Base-by-base conservation (phyloP, 2,113 vertebrate species). In the Hypomesus transpacificus region DNA sequence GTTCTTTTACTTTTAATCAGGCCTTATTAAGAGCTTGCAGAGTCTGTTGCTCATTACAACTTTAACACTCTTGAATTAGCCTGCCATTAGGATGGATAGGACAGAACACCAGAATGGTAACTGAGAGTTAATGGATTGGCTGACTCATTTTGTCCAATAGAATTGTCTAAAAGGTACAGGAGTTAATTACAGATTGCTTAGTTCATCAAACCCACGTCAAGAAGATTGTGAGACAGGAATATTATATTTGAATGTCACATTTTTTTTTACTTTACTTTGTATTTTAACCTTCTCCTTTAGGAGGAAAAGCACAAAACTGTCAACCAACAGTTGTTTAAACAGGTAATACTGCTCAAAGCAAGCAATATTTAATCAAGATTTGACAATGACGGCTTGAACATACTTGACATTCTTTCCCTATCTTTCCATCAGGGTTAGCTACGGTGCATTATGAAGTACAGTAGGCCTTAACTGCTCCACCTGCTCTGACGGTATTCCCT, bases 161-260 rank as follows among this genome's bases (percentile, higher is more conserved):
- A 68, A 78, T 50, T 68, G 75, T 74, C 39, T 64, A 16, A 64
- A 4, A 22, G 39, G 50, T 68, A 21, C 11, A 59, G 51, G 67
- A 79, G 61, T 75, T 75, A 60, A 66, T 84, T 85, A 78, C 80
- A 87, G 56, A 80, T 84, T 83, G 85, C 54, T 68, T 31, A 26
- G n/a, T 39, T 18, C 16, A n/a, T 69, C 21, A 21, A 51, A 21
- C 39, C 21, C 26, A 66, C 60, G 53, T 31, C 16, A 58, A 14
- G 62, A n/a, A 26, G 31, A 70, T 14, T 56, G 16, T 56, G 16
- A n/a, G 17, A 18, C 16, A 56, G 54, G 54, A 56, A n/a, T 56
- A 46, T 46, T 46, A 46, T 9, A 46, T 46, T 46, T 46, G 39
- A 46, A 9, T 46, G 39, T 11, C 9, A 2, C 31, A 6, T 8